Evolutionary conservation across 2,888 invertebrate genomes (phyloP).

Genomic region (Lobophora halterata): DNA sequence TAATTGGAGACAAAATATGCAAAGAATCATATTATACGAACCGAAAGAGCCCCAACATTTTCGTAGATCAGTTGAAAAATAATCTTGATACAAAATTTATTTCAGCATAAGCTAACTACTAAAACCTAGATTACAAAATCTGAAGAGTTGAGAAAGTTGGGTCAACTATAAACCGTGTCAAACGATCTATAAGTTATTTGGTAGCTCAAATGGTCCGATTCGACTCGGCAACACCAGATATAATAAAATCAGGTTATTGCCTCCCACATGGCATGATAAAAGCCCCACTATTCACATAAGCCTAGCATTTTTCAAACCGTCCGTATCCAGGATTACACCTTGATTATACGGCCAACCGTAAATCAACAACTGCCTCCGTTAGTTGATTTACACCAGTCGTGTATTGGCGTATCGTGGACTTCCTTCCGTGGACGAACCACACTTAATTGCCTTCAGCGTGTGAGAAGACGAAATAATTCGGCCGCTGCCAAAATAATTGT

Average conservation of each 20-base stretch:
- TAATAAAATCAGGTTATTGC: no score
- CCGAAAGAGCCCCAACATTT: constrained; percentile 11
- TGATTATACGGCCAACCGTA: constrained; percentile 49
- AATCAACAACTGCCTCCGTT: constrained; percentile 55
- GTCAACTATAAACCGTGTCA: no score
- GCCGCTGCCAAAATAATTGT: constrained; percentile 51
- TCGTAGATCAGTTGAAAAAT: no score
- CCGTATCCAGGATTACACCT: constrained; percentile 28
- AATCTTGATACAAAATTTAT: no score
- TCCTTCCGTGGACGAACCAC: constrained; percentile 52
- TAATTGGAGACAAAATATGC: constrained; percentile 32
- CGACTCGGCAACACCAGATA: no score
- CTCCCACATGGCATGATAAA: constrained; percentile 4
- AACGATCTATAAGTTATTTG: no score
- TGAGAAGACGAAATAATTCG: constrained; percentile 58
- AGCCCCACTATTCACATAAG: not conserved
- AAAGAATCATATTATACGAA: constrained; percentile 20
- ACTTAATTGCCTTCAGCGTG: constrained; percentile 56
- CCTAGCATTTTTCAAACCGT: constrained; percentile 9
- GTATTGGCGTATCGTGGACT: constrained; percentile 53
- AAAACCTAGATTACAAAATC: no score
- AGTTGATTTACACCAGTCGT: constrained; percentile 53
- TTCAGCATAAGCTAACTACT: no score
- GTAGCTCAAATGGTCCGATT: no score
- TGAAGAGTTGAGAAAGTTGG: no score